phyloP scores from a whole-genome alignment of 2,797 vertebrate species.

The Yasuhikotakia modesta region DNA sequence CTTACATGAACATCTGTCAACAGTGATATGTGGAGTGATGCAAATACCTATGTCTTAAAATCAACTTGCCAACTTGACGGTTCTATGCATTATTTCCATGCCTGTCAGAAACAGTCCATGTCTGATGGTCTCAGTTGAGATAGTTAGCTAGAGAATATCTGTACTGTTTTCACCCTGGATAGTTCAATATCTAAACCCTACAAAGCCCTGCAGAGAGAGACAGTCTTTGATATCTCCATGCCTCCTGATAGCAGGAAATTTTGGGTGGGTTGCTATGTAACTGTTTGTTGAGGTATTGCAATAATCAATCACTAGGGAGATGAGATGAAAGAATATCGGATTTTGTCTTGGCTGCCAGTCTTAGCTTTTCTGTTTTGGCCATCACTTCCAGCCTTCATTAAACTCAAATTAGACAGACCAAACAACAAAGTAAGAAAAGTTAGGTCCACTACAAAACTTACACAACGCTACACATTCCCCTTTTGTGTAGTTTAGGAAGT shows the following conservation, averaged over 20 bases:
- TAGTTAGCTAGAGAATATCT: conserved; percentile 25
- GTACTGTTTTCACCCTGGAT: conserved; percentile 34
- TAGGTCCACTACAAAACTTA: too few relatives aligned
- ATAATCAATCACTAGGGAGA: conserved; percentile 31
- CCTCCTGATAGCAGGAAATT: conserved; percentile 36
- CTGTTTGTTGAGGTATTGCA: conserved; percentile 44
- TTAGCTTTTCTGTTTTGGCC: not conserved
- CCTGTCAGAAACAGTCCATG: conserved; percentile 10
- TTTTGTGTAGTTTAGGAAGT: not conserved
- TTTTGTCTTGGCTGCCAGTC: conserved; percentile 20
- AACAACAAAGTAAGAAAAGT: not conserved
- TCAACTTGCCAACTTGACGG: not conserved
- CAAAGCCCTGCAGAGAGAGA: conserved; percentile 39
- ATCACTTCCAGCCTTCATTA: not conserved
- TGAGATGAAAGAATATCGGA: conserved; percentile 16
- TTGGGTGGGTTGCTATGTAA: conserved; percentile 44
- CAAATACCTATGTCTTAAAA: not conserved
- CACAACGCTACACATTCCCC: too few relatives aligned
- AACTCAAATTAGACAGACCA: not conserved
- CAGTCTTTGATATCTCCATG: conserved; percentile 45
- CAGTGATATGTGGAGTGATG: too few relatives aligned
- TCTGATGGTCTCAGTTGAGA: conserved; percentile 5
- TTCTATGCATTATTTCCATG: not conserved
- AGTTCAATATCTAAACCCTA: conserved; percentile 42
- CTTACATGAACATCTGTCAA: too few relatives aligned